Evolutionary conservation across 2,113 vertebrate species (phyloP), one percentile per base, ranked within the genome.

Genomic region (Ptychochromis oligacanthus): DNA sequence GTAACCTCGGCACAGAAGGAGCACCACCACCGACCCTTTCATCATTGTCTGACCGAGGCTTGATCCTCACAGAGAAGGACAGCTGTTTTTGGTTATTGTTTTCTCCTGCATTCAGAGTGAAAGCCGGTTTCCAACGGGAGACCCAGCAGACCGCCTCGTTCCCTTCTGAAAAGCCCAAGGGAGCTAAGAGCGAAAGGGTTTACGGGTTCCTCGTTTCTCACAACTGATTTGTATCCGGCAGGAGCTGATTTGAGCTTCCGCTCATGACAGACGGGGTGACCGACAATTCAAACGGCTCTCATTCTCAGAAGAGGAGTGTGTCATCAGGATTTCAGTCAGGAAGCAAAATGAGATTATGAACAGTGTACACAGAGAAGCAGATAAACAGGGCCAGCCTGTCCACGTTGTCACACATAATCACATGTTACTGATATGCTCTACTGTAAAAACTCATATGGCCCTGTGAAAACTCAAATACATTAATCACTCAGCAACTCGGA

Each of bases 391-490:
- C 20, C 10, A 28, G 43, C 40, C 64, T 4, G n/a, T 56, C 38
- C 78, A 43, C 5, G 13, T 12, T 79, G 80, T 31, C 49, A 49
- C 60, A 61, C 34, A 58, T 59, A 24, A 75, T 34, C 12, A 3
- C 46, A 40, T 20, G 65, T 62, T 75, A 62, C 15, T 38, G 49
- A 87, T 75, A 81, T 88, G 49, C 57, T 75, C 43, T 6, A 34
- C 34, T 34, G 31, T 55, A 46, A 86, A 81, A 83, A 24, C 20
- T 81, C 46, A 75, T 0, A 24, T 3, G 9, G 36, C 20, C 20
- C 0, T 14, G 17, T 85, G 46, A 75, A 81, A 85, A 87, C 61
- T 40, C 34, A 78, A 80, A 88, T 17, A 83, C 28, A 85, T 76
- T 26, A 76, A 82, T 86, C 54, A 61, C 54, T 62, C 15, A 40